A percentile compares a stretch with the other conserved stretches of the same genome.
Conservation (phyloP, 2,797 vertebrate genomes). For the Lepus townsendii region DNA sequence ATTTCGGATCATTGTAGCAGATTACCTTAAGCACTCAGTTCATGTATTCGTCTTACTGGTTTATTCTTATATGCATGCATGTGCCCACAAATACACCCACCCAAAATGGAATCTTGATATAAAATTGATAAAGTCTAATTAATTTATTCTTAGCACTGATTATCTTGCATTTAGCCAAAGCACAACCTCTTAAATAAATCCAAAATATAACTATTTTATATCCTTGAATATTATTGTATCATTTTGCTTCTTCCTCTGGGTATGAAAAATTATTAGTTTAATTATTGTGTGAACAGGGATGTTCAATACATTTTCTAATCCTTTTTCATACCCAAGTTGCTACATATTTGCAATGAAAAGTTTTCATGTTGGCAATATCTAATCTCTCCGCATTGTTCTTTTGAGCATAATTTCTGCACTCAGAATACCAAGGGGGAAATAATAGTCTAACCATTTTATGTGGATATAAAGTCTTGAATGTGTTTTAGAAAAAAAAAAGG, state of each 20-base stretch:
- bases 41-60: background rate
- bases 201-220: background rate
- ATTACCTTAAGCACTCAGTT: background rate
- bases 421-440: slow-evolving; percentile 58
- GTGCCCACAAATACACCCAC: background rate
- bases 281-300: slow-evolving; percentile 57
- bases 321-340: background rate
- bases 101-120: slow-evolving; percentile 23
- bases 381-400: slow-evolving; percentile 65
- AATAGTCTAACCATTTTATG: slow-evolving; percentile 66
- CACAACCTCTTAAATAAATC: slow-evolving; percentile 14
- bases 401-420: slow-evolving; percentile 60
- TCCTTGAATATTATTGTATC: background rate
- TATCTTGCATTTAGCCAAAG: slow-evolving; percentile 40
- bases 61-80: background rate
- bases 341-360: slow-evolving; percentile 45
- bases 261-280: slow-evolving; percentile 57
- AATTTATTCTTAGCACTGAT: slow-evolving; percentile 34
- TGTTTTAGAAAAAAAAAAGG: slow-evolving; percentile 44
- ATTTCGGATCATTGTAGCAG: background rate
- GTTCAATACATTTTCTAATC: slow-evolving; percentile 51
- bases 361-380: slow-evolving; percentile 48
- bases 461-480: slow-evolving; percentile 56
- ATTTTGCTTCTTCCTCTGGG: background rate
- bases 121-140: background rate